Evolutionary conservation across 1,140 invertebrate genomes (phyloP), one percentile per base, ranked within the genome.

Genomic region (Ips typographus): DNA sequence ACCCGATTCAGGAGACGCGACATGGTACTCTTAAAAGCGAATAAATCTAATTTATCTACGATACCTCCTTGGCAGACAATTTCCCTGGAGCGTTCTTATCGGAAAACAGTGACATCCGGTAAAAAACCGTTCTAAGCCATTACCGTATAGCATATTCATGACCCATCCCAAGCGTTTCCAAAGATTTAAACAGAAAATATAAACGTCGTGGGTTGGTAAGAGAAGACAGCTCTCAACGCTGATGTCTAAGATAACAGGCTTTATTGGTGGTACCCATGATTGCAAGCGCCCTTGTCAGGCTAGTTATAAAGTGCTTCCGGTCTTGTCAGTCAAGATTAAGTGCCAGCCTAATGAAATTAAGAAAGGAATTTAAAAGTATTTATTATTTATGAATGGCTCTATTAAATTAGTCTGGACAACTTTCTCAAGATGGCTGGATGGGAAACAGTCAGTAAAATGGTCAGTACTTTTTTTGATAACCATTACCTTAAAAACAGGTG

Each of bases 271-370:
- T 58, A 58, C 53, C 41, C 42, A 57, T 65, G 53, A 58, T 47
- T 41, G 37, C 64, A 47, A 65, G 64, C 58, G 55, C 64, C 55
- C 64, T 65, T 65, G 64, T 65, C 64, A 56, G 47, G 42, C 47
- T 44, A 22, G n/a, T 65, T 65, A 65, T 64, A 40, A 36, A 65
- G 64, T 65, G 58, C 64, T 65, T 65, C 64, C 64, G 64, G 41
- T 38, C 55, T 8, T 65, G 44, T 56, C 64, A 65, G 53, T 65
- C 43, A 56, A 64, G 62, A 64, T 64, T 64, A 63, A n/a, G 59
- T 53, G 22, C 49, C 49, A 39, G 22, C 39, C 62, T 40, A 64
- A 64, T 55, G 49, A 64, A 64, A 64, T 64, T 53, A 49, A 63
- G 39, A 59, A 40, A 59, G 40, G 55, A 53, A 55, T 22, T n/a